Percentiles rank a stretch among this genome's conserved stretches.
These are phyloP conservation scores for Leuciscus idus DNA, from an alignment of 2,113 vertebrate species.

Conservation along the genomic window DNA sequence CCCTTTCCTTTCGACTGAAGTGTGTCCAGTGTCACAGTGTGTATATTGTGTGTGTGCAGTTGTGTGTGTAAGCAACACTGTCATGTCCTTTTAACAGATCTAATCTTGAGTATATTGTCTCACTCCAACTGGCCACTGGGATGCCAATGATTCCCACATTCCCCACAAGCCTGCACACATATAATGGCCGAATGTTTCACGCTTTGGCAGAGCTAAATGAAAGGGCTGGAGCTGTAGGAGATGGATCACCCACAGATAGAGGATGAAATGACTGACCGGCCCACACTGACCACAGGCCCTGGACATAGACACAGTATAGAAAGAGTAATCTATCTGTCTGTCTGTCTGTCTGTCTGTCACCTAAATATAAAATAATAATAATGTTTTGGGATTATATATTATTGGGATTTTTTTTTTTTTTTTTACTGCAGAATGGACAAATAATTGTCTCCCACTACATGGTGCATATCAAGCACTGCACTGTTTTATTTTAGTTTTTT, in stretches of 20 bases:
- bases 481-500: neutral
- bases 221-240: constrained; percentile 62
- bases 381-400: too few relatives aligned
- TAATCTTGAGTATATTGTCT: constrained; percentile 21
- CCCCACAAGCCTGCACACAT: constrained; percentile 70
- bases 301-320: constrained; percentile 38
- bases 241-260: constrained; percentile 72
- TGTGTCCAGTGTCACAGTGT: neutral
- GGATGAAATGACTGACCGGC: constrained; percentile 74
- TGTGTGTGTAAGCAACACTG: constrained; percentile 1
- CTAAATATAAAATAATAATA: too few relatives aligned
- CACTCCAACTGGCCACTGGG: constrained; percentile 16
- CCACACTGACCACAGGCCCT: constrained; percentile 62
- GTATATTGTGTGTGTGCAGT: neutral
- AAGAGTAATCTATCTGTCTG: neutral
- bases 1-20: neutral
- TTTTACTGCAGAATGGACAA: too few relatives aligned
- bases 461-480: neutral
- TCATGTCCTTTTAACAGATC: neutral
- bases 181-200: constrained; percentile 75
- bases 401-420: too few relatives aligned
- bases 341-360: too few relatives aligned
- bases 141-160: constrained; percentile 46
- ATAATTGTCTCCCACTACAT: too few relatives aligned
- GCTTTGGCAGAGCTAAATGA: constrained; percentile 74